These are phyloP conservation scores for Helicoverpa zea DNA, from an alignment of 1,140 invertebrate species.

Conservation along the genomic window DNA sequence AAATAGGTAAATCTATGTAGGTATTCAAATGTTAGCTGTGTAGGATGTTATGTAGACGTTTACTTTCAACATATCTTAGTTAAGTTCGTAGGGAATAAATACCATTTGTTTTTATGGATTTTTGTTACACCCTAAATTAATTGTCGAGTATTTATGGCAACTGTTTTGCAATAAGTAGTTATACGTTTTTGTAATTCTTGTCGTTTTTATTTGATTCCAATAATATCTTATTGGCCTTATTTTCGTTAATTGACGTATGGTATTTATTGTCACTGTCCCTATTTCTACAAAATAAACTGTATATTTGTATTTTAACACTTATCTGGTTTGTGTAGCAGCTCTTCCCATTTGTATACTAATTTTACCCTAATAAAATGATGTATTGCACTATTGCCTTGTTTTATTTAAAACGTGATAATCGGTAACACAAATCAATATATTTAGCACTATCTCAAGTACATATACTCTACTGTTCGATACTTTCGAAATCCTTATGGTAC, in stretches of 20 bases:
- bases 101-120: not conserved
- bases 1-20: conserved; percentile 45
- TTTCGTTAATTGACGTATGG: not conserved
- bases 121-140: conserved; percentile 19
- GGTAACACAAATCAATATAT: not conserved
- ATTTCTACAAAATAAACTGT: not conserved
- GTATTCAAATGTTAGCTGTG: conserved; percentile 42
- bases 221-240: not conserved
- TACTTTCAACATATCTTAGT: conserved; percentile 43
- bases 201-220: not conserved
- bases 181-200: not conserved
- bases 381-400: conserved; percentile 1
- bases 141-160: not conserved
- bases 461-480: too few relatives aligned
- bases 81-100: conserved; percentile 9
- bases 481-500: too few relatives aligned
- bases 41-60: conserved; percentile 36
- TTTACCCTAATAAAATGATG: conserved; percentile 34
- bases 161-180: not conserved
- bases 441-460: not conserved
- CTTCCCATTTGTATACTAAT: conserved; percentile 20
- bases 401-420: not conserved
- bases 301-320: not conserved
- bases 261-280: not conserved
- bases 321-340: conserved; percentile 30